phyloP scores from a whole-genome alignment of 2,113 vertebrate genomes.

The Ochotona princeps region DNA sequence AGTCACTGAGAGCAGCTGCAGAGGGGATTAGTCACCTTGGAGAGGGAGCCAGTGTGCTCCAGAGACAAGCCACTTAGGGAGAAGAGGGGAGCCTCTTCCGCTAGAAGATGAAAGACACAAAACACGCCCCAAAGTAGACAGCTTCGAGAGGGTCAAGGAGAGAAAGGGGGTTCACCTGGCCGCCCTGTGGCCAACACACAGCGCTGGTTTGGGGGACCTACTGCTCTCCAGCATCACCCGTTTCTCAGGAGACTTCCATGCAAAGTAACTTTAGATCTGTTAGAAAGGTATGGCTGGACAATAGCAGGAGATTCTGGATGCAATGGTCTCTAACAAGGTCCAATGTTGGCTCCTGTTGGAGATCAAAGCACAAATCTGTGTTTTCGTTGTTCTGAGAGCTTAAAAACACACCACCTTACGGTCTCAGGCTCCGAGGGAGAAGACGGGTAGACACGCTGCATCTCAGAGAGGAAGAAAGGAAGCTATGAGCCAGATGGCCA shows the following conservation, averaged over 20 bases:
- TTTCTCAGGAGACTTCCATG: constrained; percentile 5
- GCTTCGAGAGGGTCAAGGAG: constrained; percentile 8
- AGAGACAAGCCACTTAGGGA: constrained; percentile 39
- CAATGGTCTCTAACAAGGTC: background rate
- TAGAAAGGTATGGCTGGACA: constrained; percentile 2
- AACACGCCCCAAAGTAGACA: constrained; percentile 29
- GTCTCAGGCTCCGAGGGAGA: background rate
- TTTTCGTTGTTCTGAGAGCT: background rate
- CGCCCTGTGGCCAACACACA: background rate
- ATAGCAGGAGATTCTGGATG: background rate
- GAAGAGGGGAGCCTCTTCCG: background rate
- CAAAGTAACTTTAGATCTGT: constrained; percentile 29
- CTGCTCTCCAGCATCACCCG: constrained; percentile 1
- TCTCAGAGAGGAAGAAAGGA: background rate
- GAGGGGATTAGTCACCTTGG: constrained; percentile 58
- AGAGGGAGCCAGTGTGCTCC: constrained; percentile 42
- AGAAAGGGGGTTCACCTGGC: constrained; percentile 29
- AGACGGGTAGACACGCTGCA: background rate
- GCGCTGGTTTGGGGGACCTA: constrained; percentile 45
- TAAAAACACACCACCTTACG: background rate
- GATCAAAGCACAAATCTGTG: background rate
- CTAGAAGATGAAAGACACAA: constrained; percentile 44
- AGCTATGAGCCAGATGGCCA: background rate
- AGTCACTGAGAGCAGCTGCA: constrained; percentile 55
- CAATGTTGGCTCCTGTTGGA: background rate